phyloP scores from a whole-genome alignment of 1,140 invertebrate species.

The Drosophila ercepeae region DNA sequence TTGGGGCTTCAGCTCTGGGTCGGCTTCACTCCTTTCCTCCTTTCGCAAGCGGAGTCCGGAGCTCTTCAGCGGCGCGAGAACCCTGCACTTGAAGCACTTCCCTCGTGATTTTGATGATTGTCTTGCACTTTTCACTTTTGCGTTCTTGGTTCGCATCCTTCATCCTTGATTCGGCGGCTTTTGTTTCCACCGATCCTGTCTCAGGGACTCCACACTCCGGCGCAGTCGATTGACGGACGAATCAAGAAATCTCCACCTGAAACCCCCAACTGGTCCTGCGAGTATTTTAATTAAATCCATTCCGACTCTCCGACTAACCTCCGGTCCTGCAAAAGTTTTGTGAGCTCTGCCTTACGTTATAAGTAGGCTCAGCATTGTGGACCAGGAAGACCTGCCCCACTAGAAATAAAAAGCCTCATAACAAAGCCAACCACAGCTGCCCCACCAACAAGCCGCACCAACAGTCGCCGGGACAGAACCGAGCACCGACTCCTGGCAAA shows the following conservation, averaged over 20 bases:
- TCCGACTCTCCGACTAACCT: constrained; percentile 8
- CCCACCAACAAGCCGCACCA: constrained; percentile 6
- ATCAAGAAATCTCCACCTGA: constrained; percentile 41
- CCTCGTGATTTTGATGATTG: constrained; percentile 61
- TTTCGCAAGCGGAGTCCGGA: constrained; percentile 25
- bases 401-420: constrained; percentile 28
- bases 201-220: constrained; percentile 31
- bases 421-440: constrained; percentile 68
- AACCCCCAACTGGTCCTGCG: constrained; percentile 1
- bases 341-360: constrained; percentile 19
- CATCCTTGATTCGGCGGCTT: constrained; percentile 34
- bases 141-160: neutral
- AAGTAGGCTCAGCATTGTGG: constrained; percentile 66
- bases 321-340: constrained; percentile 38
- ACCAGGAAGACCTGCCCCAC: constrained; percentile 28
- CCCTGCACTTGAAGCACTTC: constrained; percentile 22
- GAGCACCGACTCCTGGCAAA: constrained; percentile 33
- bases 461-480: constrained; percentile 10
- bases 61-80: constrained; percentile 17
- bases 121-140: constrained; percentile 67
- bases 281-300: constrained; percentile 73
- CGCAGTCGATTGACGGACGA: constrained; percentile 58
- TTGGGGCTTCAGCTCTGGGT: constrained; percentile 15
- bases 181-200: constrained; percentile 53
- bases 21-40: constrained; percentile 1